Evolutionary conservation across 1,140 invertebrate species (phyloP), one percentile per base, ranked within the genome.

Genomic region (Drosophila lini): DNA sequence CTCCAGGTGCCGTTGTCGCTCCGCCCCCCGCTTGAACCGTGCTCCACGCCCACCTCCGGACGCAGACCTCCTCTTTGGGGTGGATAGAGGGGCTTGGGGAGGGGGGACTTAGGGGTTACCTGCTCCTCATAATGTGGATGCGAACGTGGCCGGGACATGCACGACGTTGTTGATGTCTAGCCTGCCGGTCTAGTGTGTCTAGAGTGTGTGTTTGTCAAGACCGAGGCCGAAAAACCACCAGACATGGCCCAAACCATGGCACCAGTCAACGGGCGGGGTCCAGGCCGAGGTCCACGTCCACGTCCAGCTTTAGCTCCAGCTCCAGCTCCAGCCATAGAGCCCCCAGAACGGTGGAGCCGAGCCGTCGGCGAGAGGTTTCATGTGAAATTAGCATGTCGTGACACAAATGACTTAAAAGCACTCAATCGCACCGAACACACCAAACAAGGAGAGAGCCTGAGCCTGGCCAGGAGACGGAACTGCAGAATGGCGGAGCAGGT

Each of bases 351-450:
- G 44, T 74, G 84, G 63, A 83, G 61, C 44, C 45, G 32, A 61
- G 74, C 77, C 81, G 78, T 73, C 85, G 86, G 81, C 81, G 77
- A 81, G 85, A 90, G 85, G 84, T 89, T 89, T 89, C 84, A 89
- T 89, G 85, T 90, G 84, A 89, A 89, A 89, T 89, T 89, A 89
- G 84, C 84, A 89, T 89, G 84, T 89, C 84, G 84, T 89, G 84
- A 89, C 84, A 90, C 84, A 89, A 89, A 89, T 89, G 84, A 89
- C 84, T 89, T 90, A 89, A 89, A 89, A 89, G 81, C 84, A 89
- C 85, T 89, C 84, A 89, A 89, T 89, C 84, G 84, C 85, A 84
- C 78, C 69, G 71, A 88, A 52, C 61, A 61, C 31, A 67, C 70
- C 64, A 67, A 56, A 44, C 47, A 52, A 71, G 41, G 48, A 61